Evolutionary conservation across 1,140 invertebrate species (phyloP).

Genomic region (Drosophila parvula): DNA sequence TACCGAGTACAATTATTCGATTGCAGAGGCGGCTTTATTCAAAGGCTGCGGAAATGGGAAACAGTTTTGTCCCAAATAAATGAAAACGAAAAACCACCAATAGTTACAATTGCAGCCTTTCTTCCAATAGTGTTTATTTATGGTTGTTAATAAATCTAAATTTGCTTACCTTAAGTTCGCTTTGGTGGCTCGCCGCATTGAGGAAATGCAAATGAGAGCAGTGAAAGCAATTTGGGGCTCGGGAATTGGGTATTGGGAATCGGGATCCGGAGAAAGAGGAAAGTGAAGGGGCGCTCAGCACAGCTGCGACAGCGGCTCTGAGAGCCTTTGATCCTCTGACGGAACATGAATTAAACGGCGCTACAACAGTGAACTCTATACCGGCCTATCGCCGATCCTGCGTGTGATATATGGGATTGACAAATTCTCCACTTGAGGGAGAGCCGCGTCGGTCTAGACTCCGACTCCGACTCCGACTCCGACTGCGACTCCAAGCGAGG

Average conservation of each 20-base stretch:
- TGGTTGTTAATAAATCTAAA: conserved; percentile 80
- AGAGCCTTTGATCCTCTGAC: conserved; percentile 76
- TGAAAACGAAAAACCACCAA: conserved; percentile 22
- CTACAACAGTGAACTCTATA: conserved; percentile 48
- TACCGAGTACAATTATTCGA: conserved; percentile 45
- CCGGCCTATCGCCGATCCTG: conserved; percentile 57
- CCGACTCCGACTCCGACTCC: conserved; percentile 7
- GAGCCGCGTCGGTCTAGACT: conserved; percentile 66
- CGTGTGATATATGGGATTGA: conserved; percentile 77
- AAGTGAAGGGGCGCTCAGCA: conserved; percentile 1
- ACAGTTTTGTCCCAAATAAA: background rate
- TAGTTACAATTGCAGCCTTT: conserved; percentile 26
- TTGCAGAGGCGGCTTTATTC: conserved; percentile 46
- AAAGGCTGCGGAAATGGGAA: conserved; percentile 50
- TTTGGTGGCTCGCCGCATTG: conserved; percentile 71
- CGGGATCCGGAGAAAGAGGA: conserved; percentile 15
- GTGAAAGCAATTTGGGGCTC: conserved; percentile 58
- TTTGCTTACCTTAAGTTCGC: conserved; percentile 70
- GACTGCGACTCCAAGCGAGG: background rate
- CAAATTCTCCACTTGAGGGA: conserved; percentile 80
- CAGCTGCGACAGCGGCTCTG: conserved; percentile 61
- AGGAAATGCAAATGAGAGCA: conserved; percentile 74
- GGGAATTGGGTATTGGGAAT: background rate
- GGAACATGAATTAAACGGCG: conserved; percentile 81
- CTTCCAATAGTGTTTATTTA: conserved; percentile 75